Evolutionary conservation across 53 echinoderm and acorn worm genomes (phyloP).

Genomic region (Paracentrotus lividus): DNA sequence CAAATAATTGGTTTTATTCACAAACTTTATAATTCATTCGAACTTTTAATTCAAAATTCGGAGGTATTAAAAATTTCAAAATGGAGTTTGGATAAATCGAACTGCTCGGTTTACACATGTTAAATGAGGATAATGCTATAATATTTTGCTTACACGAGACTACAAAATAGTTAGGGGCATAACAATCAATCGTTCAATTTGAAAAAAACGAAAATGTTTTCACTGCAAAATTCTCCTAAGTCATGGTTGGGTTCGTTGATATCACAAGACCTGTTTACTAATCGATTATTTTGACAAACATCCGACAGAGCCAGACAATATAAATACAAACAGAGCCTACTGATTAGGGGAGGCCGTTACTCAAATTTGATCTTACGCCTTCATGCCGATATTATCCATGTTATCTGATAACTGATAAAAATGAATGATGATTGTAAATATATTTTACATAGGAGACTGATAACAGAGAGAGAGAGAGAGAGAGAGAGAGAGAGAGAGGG

Average conservation of each 20-base stretch:
- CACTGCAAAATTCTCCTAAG: too few species aligned
- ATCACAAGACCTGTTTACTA: background rate
- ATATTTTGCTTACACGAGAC: too few species aligned
- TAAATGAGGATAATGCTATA: too few species aligned
- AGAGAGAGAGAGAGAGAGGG: background rate
- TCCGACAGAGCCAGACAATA: background rate
- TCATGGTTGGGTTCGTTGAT: background rate
- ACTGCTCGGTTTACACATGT: too few species aligned
- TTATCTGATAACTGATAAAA: background rate
- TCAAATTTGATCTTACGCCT: conserved; percentile 29
- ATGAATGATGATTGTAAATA: background rate
- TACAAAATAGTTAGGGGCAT: too few species aligned
- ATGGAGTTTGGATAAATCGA: too few species aligned
- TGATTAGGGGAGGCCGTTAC: background rate
- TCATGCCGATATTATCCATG: background rate
- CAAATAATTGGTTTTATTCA: too few species aligned
- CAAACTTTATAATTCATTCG: too few species aligned
- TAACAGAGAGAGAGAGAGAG: background rate
- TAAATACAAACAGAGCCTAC: background rate
- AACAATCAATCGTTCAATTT: too few species aligned
- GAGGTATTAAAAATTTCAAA: too few species aligned
- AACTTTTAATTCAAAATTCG: too few species aligned
- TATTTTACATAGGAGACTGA: background rate
- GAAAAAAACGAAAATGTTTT: too few species aligned
- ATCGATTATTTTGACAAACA: background rate